Percentiles rank a stretch among this genome's conserved stretches.
phyloP scores from a whole-genome alignment of 2,113 vertebrate genomes.

The Aythya baeri region DNA sequence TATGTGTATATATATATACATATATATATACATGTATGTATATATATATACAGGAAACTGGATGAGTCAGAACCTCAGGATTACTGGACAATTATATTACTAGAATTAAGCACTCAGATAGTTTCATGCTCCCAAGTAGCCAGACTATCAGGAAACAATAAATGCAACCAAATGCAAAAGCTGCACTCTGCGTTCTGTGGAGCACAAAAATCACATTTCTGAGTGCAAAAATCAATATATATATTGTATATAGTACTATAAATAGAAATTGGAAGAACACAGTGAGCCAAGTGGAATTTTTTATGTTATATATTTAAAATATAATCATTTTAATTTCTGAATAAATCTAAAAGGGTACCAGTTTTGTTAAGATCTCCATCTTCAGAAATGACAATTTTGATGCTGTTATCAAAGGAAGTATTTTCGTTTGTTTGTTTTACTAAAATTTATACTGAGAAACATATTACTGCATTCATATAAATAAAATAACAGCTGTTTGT shows the following conservation, averaged over 20 bases:
- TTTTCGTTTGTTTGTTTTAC: neutral
- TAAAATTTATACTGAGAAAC: neutral
- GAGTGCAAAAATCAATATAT: neutral
- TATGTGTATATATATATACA: no score
- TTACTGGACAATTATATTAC: no score
- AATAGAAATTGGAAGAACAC: neutral
- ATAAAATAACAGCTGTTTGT: neutral
- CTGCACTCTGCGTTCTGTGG: neutral
- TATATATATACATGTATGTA: no score
- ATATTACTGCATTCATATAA: neutral
- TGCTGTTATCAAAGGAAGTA: neutral
- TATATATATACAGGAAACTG: no score
- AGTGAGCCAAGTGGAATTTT: neutral
- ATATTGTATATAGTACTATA: neutral
- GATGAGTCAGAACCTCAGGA: no score
- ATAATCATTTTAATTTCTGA: neutral
- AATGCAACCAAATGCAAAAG: neutral
- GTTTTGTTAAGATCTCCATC: neutral
- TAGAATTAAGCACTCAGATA: no score
- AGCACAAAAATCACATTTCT: neutral
- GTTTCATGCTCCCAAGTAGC: no score
- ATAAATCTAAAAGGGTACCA: neutral
- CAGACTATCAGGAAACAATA: neutral
- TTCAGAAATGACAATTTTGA: neutral
- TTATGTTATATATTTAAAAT: neutral